Evolutionary conservation across 2,888 invertebrate genomes (phyloP).

Genomic region (Xanthia togata): DNA sequence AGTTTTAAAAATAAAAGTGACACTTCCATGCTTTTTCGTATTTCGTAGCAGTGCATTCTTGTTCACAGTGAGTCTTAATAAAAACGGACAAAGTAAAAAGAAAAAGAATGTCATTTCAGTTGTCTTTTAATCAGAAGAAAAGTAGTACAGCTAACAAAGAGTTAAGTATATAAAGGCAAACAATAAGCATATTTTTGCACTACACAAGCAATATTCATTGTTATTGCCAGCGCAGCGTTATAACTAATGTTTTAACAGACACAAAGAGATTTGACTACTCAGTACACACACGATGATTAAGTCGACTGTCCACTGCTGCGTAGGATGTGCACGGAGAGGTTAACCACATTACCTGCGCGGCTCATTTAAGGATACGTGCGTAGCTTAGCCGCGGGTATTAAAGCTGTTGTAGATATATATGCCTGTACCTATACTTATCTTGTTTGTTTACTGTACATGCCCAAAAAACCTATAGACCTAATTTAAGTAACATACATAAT

Average conservation of each 20-base stretch:
- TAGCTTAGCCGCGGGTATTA: too few species aligned
- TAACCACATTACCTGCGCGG: neutral
- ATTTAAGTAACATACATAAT: conserved; percentile 15
- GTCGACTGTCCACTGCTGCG: neutral
- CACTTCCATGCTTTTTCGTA: neutral
- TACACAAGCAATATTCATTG: neutral
- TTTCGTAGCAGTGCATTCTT: neutral
- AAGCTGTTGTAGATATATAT: neutral
- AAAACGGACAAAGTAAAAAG: neutral
- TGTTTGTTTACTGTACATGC: neutral
- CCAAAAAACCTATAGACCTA: neutral
- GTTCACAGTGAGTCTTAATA: neutral
- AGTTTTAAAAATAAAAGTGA: neutral
- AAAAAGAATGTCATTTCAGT: neutral
- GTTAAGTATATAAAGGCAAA: neutral
- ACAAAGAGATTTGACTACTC: neutral
- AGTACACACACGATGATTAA: neutral
- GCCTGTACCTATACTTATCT: neutral
- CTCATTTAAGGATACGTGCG: neutral
- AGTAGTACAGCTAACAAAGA: neutral
- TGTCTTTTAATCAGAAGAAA: neutral
- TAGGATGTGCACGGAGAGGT: neutral
- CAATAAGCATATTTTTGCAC: neutral
- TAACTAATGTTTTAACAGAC: neutral
- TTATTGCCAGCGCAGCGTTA: neutral